Base-by-base conservation (phyloP, 2,888 invertebrate species). In the Watsonalla binaria region DNA sequence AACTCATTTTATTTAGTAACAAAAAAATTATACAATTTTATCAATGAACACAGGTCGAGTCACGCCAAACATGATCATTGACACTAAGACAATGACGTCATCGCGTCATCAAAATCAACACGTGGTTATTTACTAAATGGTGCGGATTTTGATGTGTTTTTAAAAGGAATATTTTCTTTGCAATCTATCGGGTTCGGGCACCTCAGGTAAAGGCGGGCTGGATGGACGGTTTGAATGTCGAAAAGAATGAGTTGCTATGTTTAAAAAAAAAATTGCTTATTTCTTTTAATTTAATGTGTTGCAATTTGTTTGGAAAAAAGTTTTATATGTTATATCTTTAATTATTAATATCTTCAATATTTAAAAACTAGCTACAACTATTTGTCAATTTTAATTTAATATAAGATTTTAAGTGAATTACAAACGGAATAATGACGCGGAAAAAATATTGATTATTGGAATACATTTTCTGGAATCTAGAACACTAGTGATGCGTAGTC, bases 171-270 rank as follows among this genome's bases (percentile, higher is more conserved):
- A 42, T 65, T 63, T 56, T 59, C 56, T 67, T 60, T 58, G 61
- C 78, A 74, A 66, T 82, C 81, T 82, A 70, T 80, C 71, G 51
- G 59, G 65, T 65, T 66, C 68, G 48, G 54, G 63, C 8, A 42
- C 42, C 75, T 82, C 84, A 86, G 86, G 88, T 84, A 86, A 37
- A 15, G 49, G 82, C 72, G 69, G 63, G 45, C 52, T 80, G 82
- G 82, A 84, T 84, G 82, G 78, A 80, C 82, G 81, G 80, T 82
- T 84, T 82, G 80, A 85, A 84, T 80, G 80, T 82, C 78, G 80
- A 82, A 78, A 70, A 68, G 68, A 48, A 51, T 42, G 82, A 71
- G 83, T 78, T 83, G 80, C 83, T 66, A 79, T 64, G n/a, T 8
- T 49, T 24, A 51, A 63, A 58, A 51, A 24, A 34, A 53, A 54